phyloP scores from a whole-genome alignment of 2,888 invertebrate genomes.

The Melitaea athalia region DNA sequence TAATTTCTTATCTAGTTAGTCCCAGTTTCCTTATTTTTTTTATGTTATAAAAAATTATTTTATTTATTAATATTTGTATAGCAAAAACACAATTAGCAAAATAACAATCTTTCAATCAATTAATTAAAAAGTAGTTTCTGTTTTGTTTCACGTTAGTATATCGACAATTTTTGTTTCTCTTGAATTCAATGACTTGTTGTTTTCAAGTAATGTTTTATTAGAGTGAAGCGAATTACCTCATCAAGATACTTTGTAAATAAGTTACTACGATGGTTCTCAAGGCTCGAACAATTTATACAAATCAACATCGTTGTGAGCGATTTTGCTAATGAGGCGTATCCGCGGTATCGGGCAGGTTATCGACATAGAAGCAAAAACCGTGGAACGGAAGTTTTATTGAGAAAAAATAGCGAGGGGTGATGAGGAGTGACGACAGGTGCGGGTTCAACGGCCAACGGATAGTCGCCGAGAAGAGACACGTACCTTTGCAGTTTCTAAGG shows the following conservation, averaged over 20 bases:
- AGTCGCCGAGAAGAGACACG: conserved; percentile 44
- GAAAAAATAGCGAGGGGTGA: conserved; percentile 73
- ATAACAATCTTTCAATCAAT: too few relatives aligned
- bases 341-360: conserved; percentile 73
- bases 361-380: conserved; percentile 72
- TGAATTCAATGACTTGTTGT: conserved; percentile 57
- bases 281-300: conserved; percentile 56
- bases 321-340: conserved; percentile 76
- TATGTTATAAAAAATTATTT: too few relatives aligned
- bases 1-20: too few relatives aligned
- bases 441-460: conserved; percentile 69
- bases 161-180: conserved; percentile 32
- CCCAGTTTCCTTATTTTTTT: too few relatives aligned
- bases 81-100: too few relatives aligned
- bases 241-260: conserved; percentile 41
- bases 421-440: conserved; percentile 70
- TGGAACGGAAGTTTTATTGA: conserved; percentile 71
- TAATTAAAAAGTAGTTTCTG: background rate
- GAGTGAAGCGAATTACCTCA: conserved; percentile 56
- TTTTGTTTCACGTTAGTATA: conserved; percentile 33
- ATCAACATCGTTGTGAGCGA: conserved; percentile 59
- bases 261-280: conserved; percentile 41
- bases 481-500: conserved; percentile 51
- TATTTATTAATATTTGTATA: too few relatives aligned
- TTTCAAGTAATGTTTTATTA: conserved; percentile 52